A percentile compares a stretch with the other conserved stretches of the same genome.
These are phyloP conservation scores for Chauna torquata DNA, from an alignment of 2,113 vertebrate species.

Conservation along the genomic window DNA sequence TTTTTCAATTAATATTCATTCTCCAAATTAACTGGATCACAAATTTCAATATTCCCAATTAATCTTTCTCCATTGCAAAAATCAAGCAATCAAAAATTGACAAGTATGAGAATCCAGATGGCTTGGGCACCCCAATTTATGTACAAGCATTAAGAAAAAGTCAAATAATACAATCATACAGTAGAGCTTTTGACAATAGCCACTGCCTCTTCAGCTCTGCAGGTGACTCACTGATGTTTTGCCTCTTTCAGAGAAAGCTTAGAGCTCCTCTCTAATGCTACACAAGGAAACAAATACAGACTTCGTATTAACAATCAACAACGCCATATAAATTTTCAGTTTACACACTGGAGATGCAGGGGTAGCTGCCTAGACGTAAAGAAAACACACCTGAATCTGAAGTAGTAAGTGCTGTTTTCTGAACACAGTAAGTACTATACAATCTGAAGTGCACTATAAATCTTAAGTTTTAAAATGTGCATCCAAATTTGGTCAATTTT, in stretches of 20 bases:
- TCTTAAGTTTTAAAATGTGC: not conserved
- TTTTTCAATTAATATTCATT: not conserved
- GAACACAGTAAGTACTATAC: not conserved
- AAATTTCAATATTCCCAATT: not conserved
- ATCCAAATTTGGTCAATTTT: slow-evolving; percentile 36
- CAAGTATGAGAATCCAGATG: not conserved
- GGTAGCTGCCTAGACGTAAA: not conserved
- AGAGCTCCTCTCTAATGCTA: not conserved
- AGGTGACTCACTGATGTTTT: not conserved
- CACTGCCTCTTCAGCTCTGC: not conserved
- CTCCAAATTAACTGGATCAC: not conserved
- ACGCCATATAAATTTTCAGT: not conserved
- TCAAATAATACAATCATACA: not conserved
- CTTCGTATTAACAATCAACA: accelerated
- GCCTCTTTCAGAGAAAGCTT: not conserved
- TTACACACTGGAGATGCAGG: not conserved
- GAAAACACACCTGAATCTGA: not conserved
- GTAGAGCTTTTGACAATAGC: not conserved
- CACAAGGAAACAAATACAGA: not conserved
- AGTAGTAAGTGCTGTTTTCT: not conserved
- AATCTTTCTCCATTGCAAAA: not conserved
- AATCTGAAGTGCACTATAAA: not conserved
- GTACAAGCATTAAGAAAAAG: not conserved
- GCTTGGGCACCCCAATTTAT: not conserved
- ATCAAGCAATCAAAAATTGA: not conserved